Conservation (phyloP, 2,888 invertebrate genomes). For the Apeira syringaria region DNA sequence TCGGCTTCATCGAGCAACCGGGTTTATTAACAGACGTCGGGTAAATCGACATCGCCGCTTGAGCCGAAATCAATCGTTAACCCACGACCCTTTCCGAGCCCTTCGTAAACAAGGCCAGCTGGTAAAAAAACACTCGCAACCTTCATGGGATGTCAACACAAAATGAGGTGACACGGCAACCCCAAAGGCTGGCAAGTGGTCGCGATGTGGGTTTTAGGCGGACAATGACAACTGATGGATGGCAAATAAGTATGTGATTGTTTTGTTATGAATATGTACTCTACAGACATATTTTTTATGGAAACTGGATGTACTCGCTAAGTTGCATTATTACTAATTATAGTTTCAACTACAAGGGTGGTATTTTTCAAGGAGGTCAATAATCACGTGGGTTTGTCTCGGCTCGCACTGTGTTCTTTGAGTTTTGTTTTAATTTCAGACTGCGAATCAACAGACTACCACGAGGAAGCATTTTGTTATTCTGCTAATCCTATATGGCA, state of each 20-base stretch:
- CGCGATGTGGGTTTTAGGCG: conserved; percentile 26
- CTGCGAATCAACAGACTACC: background rate
- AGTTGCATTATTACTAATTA: no score
- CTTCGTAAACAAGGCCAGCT: conserved; percentile 37
- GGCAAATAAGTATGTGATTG: no score
- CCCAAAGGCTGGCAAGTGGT: conserved; percentile 23
- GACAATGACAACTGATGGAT: conserved; percentile 18
- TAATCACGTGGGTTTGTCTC: background rate
- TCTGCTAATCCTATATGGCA: conserved; percentile 9
- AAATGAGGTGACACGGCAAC: conserved; percentile 43
- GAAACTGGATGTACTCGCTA: no score
- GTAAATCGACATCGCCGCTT: conserved; percentile 18
- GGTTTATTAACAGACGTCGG: conserved; percentile 27
- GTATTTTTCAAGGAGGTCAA: no score
- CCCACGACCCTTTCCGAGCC: conserved; percentile 49
- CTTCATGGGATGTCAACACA: conserved; percentile 22
- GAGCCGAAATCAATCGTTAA: conserved; percentile 22
- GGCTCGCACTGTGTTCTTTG: no score
- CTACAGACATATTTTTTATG: no score
- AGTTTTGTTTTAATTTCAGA: conserved; percentile 1
- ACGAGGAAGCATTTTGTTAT: background rate
- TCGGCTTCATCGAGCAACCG: conserved; percentile 12
- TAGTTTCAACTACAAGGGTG: no score
- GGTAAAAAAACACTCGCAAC: conserved; percentile 50
- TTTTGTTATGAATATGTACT: no score